These are phyloP conservation scores for Crocuta crocuta DNA, from an alignment of 2,113 vertebrate genomes.

Conservation along the genomic window DNA sequence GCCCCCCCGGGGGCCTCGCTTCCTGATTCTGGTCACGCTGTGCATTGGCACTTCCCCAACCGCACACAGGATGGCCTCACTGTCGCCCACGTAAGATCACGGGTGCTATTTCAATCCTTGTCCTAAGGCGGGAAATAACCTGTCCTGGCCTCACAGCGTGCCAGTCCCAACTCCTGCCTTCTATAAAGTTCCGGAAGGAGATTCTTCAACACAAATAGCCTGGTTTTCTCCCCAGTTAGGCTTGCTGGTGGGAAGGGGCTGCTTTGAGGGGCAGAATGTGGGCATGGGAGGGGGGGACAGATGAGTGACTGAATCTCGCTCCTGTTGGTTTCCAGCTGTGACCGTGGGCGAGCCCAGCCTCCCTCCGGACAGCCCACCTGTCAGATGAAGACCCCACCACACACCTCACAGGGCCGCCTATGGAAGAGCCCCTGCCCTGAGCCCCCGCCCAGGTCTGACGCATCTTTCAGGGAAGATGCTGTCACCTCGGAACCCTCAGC, in stretches of 20 bases:
- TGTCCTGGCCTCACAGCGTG: background rate
- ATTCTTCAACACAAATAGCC: too few relatives aligned
- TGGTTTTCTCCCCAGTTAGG: background rate
- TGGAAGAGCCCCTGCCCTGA: too few relatives aligned
- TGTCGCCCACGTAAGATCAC: background rate
- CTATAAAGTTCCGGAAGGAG: background rate
- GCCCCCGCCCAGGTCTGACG: rapidly evolving
- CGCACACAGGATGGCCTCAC: background rate
- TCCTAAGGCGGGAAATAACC: background rate
- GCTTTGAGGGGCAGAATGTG: rapidly evolving
- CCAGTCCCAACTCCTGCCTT: background rate
- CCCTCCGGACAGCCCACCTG: background rate
- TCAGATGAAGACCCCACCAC: rapidly evolving
- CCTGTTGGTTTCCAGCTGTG: background rate
- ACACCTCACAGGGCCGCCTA: rapidly evolving
- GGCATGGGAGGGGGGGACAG: background rate
- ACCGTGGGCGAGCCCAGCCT: background rate
- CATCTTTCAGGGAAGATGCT: rapidly evolving
- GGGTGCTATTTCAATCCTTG: background rate
- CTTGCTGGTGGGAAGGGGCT: background rate
- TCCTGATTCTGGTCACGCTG: background rate
- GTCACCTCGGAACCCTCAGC: background rate
- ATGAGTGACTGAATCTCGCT: rapidly evolving
- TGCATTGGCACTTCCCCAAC: background rate
- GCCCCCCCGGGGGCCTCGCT: background rate